phyloP scores from a whole-genome alignment of 2,797 vertebrate species.

The Danio choprae region DNA sequence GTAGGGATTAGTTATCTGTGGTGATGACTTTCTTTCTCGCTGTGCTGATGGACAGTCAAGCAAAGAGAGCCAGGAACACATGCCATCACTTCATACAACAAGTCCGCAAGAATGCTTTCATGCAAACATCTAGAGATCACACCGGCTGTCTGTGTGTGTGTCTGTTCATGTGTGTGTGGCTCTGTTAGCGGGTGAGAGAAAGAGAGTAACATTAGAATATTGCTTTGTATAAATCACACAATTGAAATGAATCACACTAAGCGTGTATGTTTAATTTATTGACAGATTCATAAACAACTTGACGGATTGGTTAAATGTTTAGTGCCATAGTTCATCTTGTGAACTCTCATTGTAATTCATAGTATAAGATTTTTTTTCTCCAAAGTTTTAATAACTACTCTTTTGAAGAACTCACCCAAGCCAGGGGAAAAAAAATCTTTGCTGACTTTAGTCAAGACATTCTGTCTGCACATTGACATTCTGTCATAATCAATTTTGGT shows the following conservation, averaged over 20 bases:
- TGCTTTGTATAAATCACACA: constrained; percentile 9
- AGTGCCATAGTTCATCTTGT: not conserved
- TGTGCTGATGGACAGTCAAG: constrained; percentile 73
- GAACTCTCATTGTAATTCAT: constrained; percentile 24
- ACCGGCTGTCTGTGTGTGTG: constrained; percentile 1
- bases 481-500: constrained; percentile 66
- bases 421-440: constrained; percentile 34
- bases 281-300: constrained; percentile 25
- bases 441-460: constrained; percentile 59
- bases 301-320: not conserved
- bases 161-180: not conserved
- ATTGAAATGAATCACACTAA: constrained; percentile 35
- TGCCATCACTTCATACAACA: constrained; percentile 66
- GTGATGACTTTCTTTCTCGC: constrained; percentile 50
- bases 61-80: constrained; percentile 67
- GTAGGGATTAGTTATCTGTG: constrained; percentile 72
- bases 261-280: constrained; percentile 33
- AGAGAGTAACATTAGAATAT: not conserved
- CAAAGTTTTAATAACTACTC: constrained; percentile 38
- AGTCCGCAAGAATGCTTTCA: constrained; percentile 53
- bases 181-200: not conserved
- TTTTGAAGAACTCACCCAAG: constrained; percentile 55
- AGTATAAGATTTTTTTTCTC: not conserved
- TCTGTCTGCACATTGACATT: constrained; percentile 64
- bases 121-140: constrained; percentile 48